phyloP scores from a whole-genome alignment of 2,888 invertebrate genomes.

The Lamproptera curius region DNA sequence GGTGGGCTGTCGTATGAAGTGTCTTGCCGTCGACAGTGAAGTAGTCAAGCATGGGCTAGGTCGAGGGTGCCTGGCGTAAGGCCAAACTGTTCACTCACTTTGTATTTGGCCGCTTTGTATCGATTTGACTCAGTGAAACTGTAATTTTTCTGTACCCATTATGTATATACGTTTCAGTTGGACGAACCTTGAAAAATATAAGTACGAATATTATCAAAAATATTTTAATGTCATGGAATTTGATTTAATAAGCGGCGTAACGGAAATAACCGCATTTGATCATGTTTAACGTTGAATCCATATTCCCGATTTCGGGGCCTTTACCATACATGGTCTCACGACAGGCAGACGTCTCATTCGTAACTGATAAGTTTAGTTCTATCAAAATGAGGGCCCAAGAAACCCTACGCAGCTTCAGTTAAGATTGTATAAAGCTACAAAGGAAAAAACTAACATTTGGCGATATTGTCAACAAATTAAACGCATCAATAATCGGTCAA shows the following conservation, averaged over 20 bases:
- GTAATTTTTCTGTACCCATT: slow-evolving; percentile 37
- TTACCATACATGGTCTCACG: neutral
- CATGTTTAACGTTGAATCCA: neutral
- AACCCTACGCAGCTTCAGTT: too few species aligned
- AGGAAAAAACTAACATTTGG: too few species aligned
- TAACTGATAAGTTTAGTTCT: too few species aligned
- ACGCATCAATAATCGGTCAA: too few species aligned
- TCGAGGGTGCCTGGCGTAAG: slow-evolving; percentile 54
- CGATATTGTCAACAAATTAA: too few species aligned
- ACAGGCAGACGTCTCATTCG: too few species aligned
- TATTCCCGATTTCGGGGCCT: neutral
- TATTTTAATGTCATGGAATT: neutral
- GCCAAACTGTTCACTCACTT: slow-evolving; percentile 53
- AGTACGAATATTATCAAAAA: too few species aligned
- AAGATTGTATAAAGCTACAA: too few species aligned
- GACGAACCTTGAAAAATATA: too few species aligned
- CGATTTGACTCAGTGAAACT: slow-evolving; percentile 63
- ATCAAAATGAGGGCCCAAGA: too few species aligned
- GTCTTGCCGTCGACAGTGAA: slow-evolving; percentile 29
- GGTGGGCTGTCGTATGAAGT: slow-evolving; percentile 14
- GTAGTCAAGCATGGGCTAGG: slow-evolving; percentile 43
- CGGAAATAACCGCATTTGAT: neutral
- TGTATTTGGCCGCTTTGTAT: slow-evolving; percentile 54
- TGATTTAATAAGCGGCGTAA: neutral
- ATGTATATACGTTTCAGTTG: neutral